These are phyloP conservation scores for Rhinolophus ferrumequinum DNA, from an alignment of 2,113 vertebrate genomes.

Conservation along the genomic window DNA sequence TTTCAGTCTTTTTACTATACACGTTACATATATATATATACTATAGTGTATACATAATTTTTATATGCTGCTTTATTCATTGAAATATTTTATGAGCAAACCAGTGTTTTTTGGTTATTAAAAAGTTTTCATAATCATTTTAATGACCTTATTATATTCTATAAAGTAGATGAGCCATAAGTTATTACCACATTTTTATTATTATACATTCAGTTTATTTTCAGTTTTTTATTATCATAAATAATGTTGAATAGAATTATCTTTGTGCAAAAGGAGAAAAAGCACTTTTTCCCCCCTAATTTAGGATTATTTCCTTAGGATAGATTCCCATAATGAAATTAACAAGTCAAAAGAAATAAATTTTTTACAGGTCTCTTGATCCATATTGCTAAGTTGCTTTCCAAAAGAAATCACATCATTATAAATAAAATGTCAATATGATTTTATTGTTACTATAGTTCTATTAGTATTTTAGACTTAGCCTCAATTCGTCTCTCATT, in stretches of 20 bases:
- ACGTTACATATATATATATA: slow-evolving; percentile 17
- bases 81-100: slow-evolving; percentile 31
- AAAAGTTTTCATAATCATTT: slow-evolving; percentile 36
- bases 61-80: slow-evolving; percentile 2
- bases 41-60: not conserved
- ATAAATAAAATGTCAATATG: slow-evolving; percentile 48
- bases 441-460: not conserved
- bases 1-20: not conserved
- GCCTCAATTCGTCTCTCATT: slow-evolving; percentile 27
- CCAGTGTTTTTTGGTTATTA: slow-evolving; percentile 2
- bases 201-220: slow-evolving; percentile 12
- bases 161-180: slow-evolving; percentile 7
- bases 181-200: not conserved
- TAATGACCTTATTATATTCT: slow-evolving; percentile 14
- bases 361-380: slow-evolving; percentile 3
- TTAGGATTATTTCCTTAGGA: slow-evolving; percentile 22
- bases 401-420: not conserved
- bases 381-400: slow-evolving; percentile 13
- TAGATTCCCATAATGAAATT: slow-evolving; percentile 19
- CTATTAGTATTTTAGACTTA: slow-evolving; percentile 48
- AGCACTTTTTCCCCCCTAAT: not conserved
- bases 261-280: slow-evolving; percentile 10
- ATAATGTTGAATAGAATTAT: slow-evolving; percentile 28
- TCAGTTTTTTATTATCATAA: slow-evolving; percentile 12
- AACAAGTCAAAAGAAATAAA: not conserved